Evolutionary conservation across 92 coral and sea anemone genomes (phyloP), one percentile per base, ranked within the genome.

Genomic region (Paramuricea clavata): DNA sequence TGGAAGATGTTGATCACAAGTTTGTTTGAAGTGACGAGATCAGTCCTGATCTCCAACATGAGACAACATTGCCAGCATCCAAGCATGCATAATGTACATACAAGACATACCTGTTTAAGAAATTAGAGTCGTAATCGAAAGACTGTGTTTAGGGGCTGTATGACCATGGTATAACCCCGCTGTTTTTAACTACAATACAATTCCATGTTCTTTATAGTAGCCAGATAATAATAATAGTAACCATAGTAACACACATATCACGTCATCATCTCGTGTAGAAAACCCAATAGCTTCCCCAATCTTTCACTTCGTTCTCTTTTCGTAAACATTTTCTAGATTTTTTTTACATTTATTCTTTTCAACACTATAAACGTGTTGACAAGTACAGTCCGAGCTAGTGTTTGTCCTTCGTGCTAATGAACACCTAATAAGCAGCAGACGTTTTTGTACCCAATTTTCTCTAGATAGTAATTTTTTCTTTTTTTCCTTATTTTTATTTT

Each of bases 221-320:
- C 8, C 42, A 36, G 42, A 36, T 36, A n/a, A n/a, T n/a, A n/a
- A 39, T 39, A 39, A 23, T 21, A 54, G 62, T 54, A 65, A 12
- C 72, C 72, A 65, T 65, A 54, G 62, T 19, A 54, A 21, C 27
- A 54, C 62, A 65, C 72, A 39, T 39, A 39, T 39, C 44, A 10
- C 44, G 44, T 39, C 44, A n/a, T 60, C 68, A 60, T 65, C 28
- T 31, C 72, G 39, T 65, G 72, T 27, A 65, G 72, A 65, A 31
- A 27, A 65, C 22, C 72, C 39, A 65, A 65, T 16, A 22, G 68
- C 10, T 1, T 4, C 21, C 30, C 19, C 39, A 65, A n/a, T 65
- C 12, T 60, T 11, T 26, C 31, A 26, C 68, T 8, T 60, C 72
- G 31, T 65, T 65, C 72, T 39, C 39, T 27, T 65, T 65, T 65